Conservation (phyloP, 2,888 invertebrate genomes). For the Plusia festucae region DNA sequence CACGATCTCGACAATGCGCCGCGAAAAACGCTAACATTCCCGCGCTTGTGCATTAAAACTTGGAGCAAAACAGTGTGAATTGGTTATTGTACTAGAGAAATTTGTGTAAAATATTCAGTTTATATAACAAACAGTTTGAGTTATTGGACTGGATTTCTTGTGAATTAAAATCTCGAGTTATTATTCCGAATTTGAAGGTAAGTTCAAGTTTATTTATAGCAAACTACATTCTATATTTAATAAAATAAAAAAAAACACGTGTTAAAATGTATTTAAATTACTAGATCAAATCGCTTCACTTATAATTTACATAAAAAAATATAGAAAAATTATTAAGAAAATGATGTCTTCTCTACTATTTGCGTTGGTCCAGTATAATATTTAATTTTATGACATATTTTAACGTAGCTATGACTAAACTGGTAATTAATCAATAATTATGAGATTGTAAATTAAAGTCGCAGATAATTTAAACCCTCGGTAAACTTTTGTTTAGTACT, state of each 20-base stretch:
- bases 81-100: constrained; percentile 70
- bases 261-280: neutral
- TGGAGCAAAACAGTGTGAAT: constrained; percentile 82
- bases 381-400: too few species aligned
- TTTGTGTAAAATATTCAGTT: constrained; percentile 72
- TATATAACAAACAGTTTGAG: constrained; percentile 75
- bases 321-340: too few species aligned
- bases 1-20: constrained; percentile 76
- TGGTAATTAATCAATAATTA: too few species aligned
- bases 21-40: constrained; percentile 80
- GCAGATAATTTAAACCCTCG: too few species aligned
- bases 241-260: neutral
- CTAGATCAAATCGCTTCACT: neutral
- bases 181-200: constrained; percentile 69
- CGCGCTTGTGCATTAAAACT: constrained; percentile 76
- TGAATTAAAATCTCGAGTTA: constrained; percentile 43
- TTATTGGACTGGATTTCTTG: constrained; percentile 70
- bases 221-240: neutral
- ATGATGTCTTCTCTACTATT: too few species aligned
- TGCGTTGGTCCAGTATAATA: too few species aligned
- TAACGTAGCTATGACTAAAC: too few species aligned
- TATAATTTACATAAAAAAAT: too few species aligned
- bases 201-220: constrained; percentile 42
- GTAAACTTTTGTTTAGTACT: too few species aligned
- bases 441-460: too few species aligned